Base-by-base conservation (phyloP, 2,113 vertebrate species). In the Lathamus discolor region DNA sequence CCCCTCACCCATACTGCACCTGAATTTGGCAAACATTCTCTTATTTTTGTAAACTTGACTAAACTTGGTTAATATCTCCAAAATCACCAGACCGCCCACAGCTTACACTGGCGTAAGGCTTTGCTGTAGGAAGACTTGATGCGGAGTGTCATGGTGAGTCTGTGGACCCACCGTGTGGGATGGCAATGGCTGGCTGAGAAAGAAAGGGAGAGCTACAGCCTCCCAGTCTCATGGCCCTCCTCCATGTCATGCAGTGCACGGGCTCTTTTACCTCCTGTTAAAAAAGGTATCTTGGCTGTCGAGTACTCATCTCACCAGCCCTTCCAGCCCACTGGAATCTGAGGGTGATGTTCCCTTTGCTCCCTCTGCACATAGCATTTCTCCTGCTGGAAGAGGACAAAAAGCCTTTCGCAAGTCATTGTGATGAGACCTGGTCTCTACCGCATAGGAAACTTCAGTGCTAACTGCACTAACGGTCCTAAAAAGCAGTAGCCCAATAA, bases 281-380 rank as follows among this genome's bases (percentile, higher is more conserved):
- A n/a, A 39, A 75, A 59, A 49, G 10, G 2, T 43, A 6, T 44
- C 46, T 75, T 33, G 29, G 13, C 41, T 75, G 62, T 22, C 57
- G 59, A 39, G 49, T 41, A 35, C 9, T 73, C 17, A n/a, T 69
- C 68, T 88, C 48, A 73, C 13, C 37, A 28, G 17, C 19, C 46
- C 15, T 37, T 5, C 6, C 49, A 59, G 59, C 25, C 49, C 41
- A 31, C 20, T 59, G 67, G 57, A 49, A 46, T 62, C 24, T 31
- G 41, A 81, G 27, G 5, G 11, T 0, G 0, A 11, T 16, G 17
- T 6, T 86, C 49, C 41, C 46, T 87, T 85, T 0, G 0, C 12
- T 39, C 28, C 17, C 13, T 51, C 20, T 74, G 33, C 25, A 13
- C 11, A 25, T 27, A 49, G 43, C 1, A 2, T n/a, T 82, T 19